Percentiles rank a stretch among this genome's conserved stretches.
Evolutionary conservation across 2,113 vertebrate species (phyloP).

Genomic region (Hepsetus odoe): DNA sequence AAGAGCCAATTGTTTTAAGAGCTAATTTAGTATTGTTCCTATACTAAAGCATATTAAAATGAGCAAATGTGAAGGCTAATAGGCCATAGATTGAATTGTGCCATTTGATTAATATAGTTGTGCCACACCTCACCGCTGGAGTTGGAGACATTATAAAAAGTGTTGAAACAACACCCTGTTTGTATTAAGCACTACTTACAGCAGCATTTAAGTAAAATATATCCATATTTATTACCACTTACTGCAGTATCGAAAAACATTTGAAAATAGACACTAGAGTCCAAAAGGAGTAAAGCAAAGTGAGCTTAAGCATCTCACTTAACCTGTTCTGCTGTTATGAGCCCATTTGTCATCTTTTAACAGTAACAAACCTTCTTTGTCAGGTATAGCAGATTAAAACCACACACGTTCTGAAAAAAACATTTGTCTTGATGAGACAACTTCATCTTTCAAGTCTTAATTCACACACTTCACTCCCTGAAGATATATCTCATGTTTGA

Average conservation of each 20-base stretch:
- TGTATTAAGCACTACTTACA: too few relatives aligned
- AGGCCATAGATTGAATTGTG: too few relatives aligned
- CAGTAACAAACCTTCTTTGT: not conserved
- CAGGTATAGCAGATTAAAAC: not conserved
- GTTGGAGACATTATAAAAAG: too few relatives aligned
- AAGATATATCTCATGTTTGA: not conserved
- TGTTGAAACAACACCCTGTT: too few relatives aligned
- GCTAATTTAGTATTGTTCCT: too few relatives aligned
- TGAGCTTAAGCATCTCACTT: not conserved
- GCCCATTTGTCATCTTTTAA: not conserved
- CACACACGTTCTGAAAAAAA: not conserved
- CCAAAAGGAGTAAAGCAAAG: not conserved
- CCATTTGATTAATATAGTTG: too few relatives aligned
- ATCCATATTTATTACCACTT: not conserved
- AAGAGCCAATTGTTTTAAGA: too few relatives aligned
- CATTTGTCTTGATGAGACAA: not conserved
- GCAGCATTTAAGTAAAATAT: not conserved
- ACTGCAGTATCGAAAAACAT: not conserved
- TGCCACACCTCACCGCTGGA: too few relatives aligned
- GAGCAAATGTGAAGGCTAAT: too few relatives aligned
- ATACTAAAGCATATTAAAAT: too few relatives aligned
- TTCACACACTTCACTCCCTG: not conserved
- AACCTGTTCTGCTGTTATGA: not conserved
- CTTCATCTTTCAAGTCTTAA: not conserved
- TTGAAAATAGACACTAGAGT: not conserved